Conservation (phyloP, 2,113 vertebrate genomes). For the Xiphophorus maculatus region DNA sequence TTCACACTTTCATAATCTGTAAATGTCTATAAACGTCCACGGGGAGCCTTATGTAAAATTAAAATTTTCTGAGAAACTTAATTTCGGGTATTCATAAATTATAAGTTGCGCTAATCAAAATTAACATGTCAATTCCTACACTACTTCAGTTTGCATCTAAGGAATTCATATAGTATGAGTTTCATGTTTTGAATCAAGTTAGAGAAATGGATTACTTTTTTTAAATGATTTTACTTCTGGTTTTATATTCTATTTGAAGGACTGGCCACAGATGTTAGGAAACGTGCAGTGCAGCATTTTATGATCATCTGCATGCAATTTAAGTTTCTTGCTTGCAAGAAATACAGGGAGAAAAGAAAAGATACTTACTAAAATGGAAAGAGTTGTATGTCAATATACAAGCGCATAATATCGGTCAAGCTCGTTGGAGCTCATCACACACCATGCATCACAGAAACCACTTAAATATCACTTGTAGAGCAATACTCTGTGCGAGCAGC, state of each 20-base stretch:
- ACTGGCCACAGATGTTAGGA: constrained; percentile 10
- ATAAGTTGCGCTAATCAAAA: no score
- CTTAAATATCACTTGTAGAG: constrained; percentile 35
- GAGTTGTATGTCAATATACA: constrained; percentile 4
- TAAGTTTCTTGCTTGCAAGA: constrained; percentile 34
- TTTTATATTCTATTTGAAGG: constrained; percentile 18
- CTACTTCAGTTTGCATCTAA: no score
- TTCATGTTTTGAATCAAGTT: no score
- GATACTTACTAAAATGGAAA: constrained; percentile 1
- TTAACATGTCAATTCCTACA: no score
- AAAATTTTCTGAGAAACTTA: no score
- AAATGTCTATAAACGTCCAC: no score
- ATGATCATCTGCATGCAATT: constrained; percentile 23
- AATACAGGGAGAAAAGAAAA: neutral
- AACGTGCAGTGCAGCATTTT: constrained; percentile 7
- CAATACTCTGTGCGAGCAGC: constrained; percentile 26
- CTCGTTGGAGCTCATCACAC: constrained; percentile 6
- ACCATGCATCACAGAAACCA: constrained; percentile 19
- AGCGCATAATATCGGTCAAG: constrained; percentile 6
- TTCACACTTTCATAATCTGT: no score
- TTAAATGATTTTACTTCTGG: neutral
- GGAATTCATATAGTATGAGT: no score
- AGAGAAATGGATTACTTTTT: no score
- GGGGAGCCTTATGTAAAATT: no score
- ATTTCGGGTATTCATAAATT: no score